phyloP scores from a whole-genome alignment of 2,888 invertebrate genomes.

The Selenia dentaria region DNA sequence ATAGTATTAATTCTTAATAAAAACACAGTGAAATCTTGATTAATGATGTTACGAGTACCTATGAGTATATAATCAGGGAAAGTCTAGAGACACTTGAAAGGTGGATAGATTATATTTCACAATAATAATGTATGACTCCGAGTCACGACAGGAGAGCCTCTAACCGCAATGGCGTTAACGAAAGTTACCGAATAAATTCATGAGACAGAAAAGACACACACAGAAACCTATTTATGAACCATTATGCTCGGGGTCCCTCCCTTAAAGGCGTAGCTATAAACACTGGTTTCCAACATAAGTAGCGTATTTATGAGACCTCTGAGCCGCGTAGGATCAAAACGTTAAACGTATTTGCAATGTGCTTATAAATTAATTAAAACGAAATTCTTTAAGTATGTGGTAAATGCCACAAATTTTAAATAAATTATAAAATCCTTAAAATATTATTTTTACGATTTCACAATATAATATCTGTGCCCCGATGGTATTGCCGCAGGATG shows the following conservation, averaged over 20 bases:
- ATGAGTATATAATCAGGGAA: no score
- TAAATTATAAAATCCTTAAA: no score
- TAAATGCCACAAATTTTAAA: no score
- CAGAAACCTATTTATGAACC: conserved; percentile 18
- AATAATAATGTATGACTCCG: no score
- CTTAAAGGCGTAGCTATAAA: conserved; percentile 36
- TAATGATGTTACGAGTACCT: no score
- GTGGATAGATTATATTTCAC: no score
- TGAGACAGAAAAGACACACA: conserved; percentile 13
- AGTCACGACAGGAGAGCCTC: not conserved
- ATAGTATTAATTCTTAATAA: no score
- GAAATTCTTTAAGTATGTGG: conserved; percentile 4
- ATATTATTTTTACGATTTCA: no score
- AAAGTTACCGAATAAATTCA: conserved; percentile 13
- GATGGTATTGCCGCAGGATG: no score
- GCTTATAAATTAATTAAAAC: not conserved
- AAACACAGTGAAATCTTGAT: no score
- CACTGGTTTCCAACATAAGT: conserved; percentile 44
- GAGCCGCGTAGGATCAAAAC: conserved; percentile 19
- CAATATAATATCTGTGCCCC: no score
- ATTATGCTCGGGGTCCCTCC: conserved; percentile 24
- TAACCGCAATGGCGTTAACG: conserved; percentile 4
- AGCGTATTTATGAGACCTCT: conserved; percentile 28
- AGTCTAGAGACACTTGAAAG: no score
- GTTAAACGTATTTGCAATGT: conserved; percentile 2